These are phyloP conservation scores for Molorchus minor DNA, from an alignment of 2,888 invertebrate species.

Conservation along the genomic window DNA sequence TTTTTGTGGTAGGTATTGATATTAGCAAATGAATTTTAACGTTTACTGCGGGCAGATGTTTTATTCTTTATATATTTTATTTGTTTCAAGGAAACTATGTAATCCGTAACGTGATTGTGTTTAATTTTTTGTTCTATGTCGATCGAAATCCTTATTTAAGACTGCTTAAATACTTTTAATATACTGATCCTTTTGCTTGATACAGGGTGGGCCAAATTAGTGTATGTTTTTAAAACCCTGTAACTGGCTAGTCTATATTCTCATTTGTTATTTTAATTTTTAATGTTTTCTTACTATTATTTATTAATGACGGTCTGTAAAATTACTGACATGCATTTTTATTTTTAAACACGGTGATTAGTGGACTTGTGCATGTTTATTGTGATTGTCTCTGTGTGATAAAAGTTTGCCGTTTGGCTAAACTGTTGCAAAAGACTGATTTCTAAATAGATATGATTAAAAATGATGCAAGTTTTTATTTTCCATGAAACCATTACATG, in stretches of 20 bases:
- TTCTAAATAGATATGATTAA: slow-evolving; percentile 53
- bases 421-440: slow-evolving; percentile 62
- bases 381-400: slow-evolving; percentile 61
- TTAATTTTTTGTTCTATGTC: slow-evolving; percentile 10
- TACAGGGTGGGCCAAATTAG: slow-evolving; percentile 4
- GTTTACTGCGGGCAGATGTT: slow-evolving; percentile 30
- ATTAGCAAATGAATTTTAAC: slow-evolving; percentile 23
- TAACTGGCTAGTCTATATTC: slow-evolving; percentile 1
- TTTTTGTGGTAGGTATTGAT: slow-evolving; percentile 19
- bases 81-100: slow-evolving; percentile 13
- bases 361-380: slow-evolving; percentile 55
- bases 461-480: slow-evolving; percentile 25
- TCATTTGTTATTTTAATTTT: slow-evolving; percentile 19
- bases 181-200: slow-evolving; percentile 1
- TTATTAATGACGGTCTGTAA: slow-evolving; percentile 11
- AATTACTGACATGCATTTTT: slow-evolving; percentile 12
- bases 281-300: slow-evolving; percentile 18
- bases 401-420: slow-evolving; percentile 54
- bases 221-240: slow-evolving; percentile 5
- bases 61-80: slow-evolving; percentile 17
- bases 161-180: slow-evolving; percentile 17
- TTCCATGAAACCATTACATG: slow-evolving; percentile 3
- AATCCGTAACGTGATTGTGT: slow-evolving; percentile 17
- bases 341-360: slow-evolving; percentile 40
- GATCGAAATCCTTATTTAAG: slow-evolving; percentile 17